phyloP scores from a whole-genome alignment of 2,113 vertebrate species.

The Platichthys stellatus region DNA sequence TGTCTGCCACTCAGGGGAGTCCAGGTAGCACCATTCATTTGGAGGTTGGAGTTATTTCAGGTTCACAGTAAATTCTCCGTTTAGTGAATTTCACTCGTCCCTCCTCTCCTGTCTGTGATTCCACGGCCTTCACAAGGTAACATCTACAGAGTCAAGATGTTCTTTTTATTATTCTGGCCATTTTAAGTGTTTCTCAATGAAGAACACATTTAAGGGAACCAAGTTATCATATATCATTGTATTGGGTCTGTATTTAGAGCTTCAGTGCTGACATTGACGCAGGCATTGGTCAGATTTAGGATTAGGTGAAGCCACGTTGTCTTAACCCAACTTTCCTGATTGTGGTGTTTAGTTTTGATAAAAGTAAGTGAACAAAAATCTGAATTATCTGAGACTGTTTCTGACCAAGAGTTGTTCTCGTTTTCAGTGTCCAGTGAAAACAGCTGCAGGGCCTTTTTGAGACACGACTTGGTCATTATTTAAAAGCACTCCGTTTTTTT shows the following conservation, averaged over 20 bases:
- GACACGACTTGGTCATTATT: background rate
- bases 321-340: background rate
- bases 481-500: background rate
- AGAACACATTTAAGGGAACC: background rate
- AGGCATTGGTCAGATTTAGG: too few species aligned
- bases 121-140: background rate
- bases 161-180: background rate
- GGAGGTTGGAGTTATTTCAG: conserved; percentile 19
- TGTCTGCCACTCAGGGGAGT: background rate
- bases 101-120: background rate
- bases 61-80: background rate
- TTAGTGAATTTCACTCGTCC: background rate
- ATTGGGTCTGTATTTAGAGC: too few species aligned
- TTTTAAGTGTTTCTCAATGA: background rate
- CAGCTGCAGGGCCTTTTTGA: background rate
- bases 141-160: background rate
- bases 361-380: background rate
- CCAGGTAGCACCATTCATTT: conserved; percentile 18
- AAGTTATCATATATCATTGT: too few species aligned
- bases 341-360: background rate
- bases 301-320: too few species aligned
- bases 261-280: too few species aligned
- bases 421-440: background rate
- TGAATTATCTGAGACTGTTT: too few species aligned
- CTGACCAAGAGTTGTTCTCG: too few species aligned